Evolutionary conservation across 2,113 vertebrate genomes (phyloP), one percentile per base, ranked within the genome.

Genomic region (Cnemophilus loriae): DNA sequence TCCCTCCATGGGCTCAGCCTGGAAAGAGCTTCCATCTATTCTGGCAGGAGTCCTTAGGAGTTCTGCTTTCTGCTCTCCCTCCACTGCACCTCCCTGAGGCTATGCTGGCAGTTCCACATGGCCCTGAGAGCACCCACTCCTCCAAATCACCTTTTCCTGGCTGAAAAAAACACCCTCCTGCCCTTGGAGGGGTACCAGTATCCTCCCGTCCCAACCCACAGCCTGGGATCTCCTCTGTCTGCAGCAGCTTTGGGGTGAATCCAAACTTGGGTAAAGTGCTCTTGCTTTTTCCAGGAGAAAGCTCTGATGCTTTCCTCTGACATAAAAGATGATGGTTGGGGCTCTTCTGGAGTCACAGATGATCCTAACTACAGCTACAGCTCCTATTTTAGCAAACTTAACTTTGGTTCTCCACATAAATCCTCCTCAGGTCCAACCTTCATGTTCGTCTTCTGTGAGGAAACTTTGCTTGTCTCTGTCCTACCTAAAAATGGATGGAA

Each of bases 191-290:
- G 18, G 12, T 53, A 19, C 4, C 61, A 77, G 41, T 11, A 37
- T 23, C 68, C 33, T 83, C 42, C 47, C 1, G 2, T 52, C 39
- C 41, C 63, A 7, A 5, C 10, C 35, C 3, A 3, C 17, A 74
- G 49, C 35, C 57, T 12, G 3, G 35, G 19, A 49, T 52, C 6
- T 2, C 15, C 7, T 73, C 63, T 0, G 0, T 12, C 79, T 80
- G 67, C 70, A 69, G 67, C n/a, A 73, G 30, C 52, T 74, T 53
- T 59, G n/a, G 28, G 15, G 22, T 39, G 35, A 89, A 65, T 37
- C 11, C 46, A 74, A 75, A 60, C n/a, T 39, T 22, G 9, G 15
- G 30, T 57, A 53, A 76, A 90, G 30, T 30, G 46, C 21, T 70
- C 33, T 56, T 65, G 30, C 22, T 71, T 87, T 75, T 76, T 16